phyloP scores from a whole-genome alignment of 2,113 vertebrate species.

The Semnornis frantzii region DNA sequence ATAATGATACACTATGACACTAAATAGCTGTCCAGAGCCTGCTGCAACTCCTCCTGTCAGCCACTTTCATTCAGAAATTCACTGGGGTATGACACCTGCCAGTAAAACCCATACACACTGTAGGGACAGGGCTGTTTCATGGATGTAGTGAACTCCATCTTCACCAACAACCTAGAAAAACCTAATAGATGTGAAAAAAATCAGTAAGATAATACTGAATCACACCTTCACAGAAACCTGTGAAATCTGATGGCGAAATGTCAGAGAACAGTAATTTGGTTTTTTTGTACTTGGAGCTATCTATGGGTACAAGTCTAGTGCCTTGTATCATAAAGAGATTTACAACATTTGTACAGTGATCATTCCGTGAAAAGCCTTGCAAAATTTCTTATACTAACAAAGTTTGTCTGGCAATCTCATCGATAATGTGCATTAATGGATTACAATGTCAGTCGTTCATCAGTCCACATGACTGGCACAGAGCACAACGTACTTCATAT shows the following conservation, averaged over 20 bases:
- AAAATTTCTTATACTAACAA: constrained; percentile 37
- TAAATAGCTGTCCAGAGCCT: neutral
- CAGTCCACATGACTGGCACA: constrained; percentile 19
- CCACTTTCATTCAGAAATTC: neutral
- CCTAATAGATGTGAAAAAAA: neutral
- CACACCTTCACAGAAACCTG: neutral
- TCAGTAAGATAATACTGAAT: neutral
- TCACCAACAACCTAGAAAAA: neutral
- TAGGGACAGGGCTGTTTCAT: neutral
- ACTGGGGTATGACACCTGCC: neutral
- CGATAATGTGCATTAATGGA: constrained; percentile 18
- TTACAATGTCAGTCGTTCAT: constrained; percentile 31
- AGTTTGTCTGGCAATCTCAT: neutral
- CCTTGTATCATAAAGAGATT: neutral
- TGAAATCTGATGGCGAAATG: neutral
- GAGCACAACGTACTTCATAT: neutral
- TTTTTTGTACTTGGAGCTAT: neutral
- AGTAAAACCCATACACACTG: neutral
- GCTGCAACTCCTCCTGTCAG: neutral
- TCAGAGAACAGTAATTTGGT: neutral
- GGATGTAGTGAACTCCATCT: neutral
- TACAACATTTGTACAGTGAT: neutral
- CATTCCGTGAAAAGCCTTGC: neutral
- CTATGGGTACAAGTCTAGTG: neutral
- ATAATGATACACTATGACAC: neutral